Evolutionary conservation across 2,797 vertebrate genomes (phyloP), one percentile per base, ranked within the genome.

Genomic region (Parauchenoglanis ngamensis): DNA sequence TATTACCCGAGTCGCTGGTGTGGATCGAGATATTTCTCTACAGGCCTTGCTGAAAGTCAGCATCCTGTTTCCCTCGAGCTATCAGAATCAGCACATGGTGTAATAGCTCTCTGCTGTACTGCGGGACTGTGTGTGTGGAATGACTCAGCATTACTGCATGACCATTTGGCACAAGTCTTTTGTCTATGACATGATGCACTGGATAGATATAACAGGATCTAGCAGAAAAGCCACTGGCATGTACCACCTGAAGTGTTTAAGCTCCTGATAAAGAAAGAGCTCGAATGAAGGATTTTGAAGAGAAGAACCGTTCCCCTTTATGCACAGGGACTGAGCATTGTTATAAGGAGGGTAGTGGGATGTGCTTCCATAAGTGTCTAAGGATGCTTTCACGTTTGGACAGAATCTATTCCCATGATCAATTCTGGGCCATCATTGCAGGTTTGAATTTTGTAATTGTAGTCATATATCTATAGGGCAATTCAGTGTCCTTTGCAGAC

Each of bases 1-100:
- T 96, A 96, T 97, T 96, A 96, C 94, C 94, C 94, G 94, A 95
- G 92, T 92, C 94, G 95, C 86, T 96, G 93, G 94, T 91, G 95
- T 96, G 95, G 94, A 95, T 95, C 95, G 91, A 93, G 88, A 91
- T 91, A 90, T 93, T 95, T 95, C 95, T 96, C 95, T 92, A 92
- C 94, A 90, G 94, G 92, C 90, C 92, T 80, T 83, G 84, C 83
- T 90, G 95, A 96, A 94, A 94, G 92, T 95, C 94, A 94, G 89
- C 93, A 91, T 95, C 94, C 94, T 92, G 90, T 96, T 94, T 95
- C 94, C 94, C 94, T 88, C 76, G 89, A 93, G 94, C 93, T 92
- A 86, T 86, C 88, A 90, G 87, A 87, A 83, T 89, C 87, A 87
- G 84, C 89, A 87, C 87, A 87, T 70, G 70, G 75, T 85, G 88